Base-by-base conservation (phyloP, 1,140 invertebrate species). In the Caligus rogercresseyi region DNA sequence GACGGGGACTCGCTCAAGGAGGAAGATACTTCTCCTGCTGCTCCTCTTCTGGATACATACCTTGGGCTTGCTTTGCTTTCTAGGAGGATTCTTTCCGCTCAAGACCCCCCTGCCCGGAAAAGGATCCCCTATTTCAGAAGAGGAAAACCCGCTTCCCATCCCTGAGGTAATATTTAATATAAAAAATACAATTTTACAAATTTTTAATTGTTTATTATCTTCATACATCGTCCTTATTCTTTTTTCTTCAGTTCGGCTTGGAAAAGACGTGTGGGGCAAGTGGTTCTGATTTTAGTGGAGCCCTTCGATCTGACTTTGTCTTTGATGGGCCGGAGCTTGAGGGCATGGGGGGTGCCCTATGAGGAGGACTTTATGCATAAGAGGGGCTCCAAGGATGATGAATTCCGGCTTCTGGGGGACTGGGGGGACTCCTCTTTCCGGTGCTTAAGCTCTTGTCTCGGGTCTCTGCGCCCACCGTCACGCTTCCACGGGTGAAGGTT, bases 241-340 rank as follows among this genome's bases (percentile, higher is more conserved):
- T 19, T 19, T 54, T 7, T 19, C 21, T 25, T 19, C 25, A 25
- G 57, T 25, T 31, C 16, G 18, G 57, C 31, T 43, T 54, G 53
- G 53, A n/a, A 54, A 54, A 2, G 60, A 13, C 18, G 31, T 20
- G 61, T 63, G 11, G 61, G 61, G 16, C 61, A 63, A 19, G 18
- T 63, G 19, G 61, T 63, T 15, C 23, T 63, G 16, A 54, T 63
- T 63, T 11, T 63, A 11, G 52, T 63, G n/a, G 61, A 63, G 61
- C 61, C 19, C 24, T 63, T 11, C 21, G 61, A 23, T 52, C 61
- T 14, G 61, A 63, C 31, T 63, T 63, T 56, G 52, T 63, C 16
- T 55, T 63, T 57, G 20, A 57, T 24, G 16, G 19, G 11, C 7
- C 20, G 7, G 19, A 13, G 3, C 15, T 20, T 20, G 53, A 54